These are phyloP conservation scores for Calliphora vomitoria DNA, from an alignment of 2,888 invertebrate genomes.

Conservation along the genomic window DNA sequence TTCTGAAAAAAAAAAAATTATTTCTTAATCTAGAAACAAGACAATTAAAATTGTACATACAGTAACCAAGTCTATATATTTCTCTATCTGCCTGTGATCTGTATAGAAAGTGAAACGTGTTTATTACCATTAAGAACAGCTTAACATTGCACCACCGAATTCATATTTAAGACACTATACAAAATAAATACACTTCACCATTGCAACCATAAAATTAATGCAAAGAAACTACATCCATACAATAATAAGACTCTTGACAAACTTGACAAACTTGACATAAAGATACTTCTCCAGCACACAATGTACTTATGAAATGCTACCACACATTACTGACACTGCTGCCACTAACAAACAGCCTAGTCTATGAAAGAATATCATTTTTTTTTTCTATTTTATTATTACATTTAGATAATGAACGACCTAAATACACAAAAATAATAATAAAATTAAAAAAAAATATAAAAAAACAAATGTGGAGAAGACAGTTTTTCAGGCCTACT, in stretches of 20 bases:
- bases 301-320: constrained; percentile 52
- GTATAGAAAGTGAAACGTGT: constrained; percentile 72
- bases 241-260: constrained; percentile 64
- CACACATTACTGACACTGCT: constrained; percentile 28
- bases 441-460: constrained; percentile 52
- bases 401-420: constrained; percentile 74
- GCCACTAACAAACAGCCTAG: neutral
- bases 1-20: constrained; percentile 26
- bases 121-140: constrained; percentile 68
- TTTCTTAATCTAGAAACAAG: constrained; percentile 24
- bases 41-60: constrained; percentile 36
- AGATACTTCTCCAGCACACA: constrained; percentile 44
- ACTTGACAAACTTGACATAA: constrained; percentile 73
- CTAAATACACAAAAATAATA: constrained; percentile 67
- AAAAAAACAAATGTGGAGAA: constrained; percentile 45
- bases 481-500: constrained; percentile 42
- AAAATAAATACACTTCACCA: constrained; percentile 42
- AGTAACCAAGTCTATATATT: constrained; percentile 18
- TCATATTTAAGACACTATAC: constrained; percentile 15
- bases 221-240: constrained; percentile 20
- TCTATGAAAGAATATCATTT: constrained; percentile 43
- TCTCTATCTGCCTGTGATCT: neutral
- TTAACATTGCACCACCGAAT: constrained; percentile 71
- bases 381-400: constrained; percentile 63
- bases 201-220: constrained; percentile 61